Percentiles rank a stretch among this genome's conserved stretches.
Evolutionary conservation across 2,888 invertebrate genomes (phyloP).

Genomic region (Branchipolynoe longqiensis): DNA sequence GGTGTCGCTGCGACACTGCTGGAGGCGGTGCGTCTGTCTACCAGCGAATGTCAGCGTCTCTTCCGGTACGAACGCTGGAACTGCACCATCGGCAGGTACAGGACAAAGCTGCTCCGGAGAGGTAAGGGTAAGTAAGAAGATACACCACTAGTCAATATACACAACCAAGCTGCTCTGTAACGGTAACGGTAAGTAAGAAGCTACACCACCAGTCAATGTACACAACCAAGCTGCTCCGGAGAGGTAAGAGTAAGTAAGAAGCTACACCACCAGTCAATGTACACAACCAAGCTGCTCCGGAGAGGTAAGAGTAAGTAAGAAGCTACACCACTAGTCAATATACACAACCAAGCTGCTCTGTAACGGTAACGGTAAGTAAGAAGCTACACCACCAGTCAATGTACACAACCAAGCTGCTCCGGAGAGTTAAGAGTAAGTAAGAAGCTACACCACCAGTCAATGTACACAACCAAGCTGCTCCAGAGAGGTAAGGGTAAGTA

Average conservation of each 20-base stretch:
- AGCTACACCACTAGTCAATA: too few relatives aligned
- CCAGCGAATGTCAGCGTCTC: constrained; percentile 95
- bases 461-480: constrained; percentile 96
- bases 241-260: constrained; percentile 89
- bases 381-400: constrained; percentile 97
- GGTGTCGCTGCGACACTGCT: constrained; percentile 95
- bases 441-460: constrained; percentile 97
- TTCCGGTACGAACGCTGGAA: constrained; percentile 97
- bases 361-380: constrained; percentile 87
- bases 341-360: constrained; percentile 97
- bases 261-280: constrained; percentile 95
- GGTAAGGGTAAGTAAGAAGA: constrained; percentile 84
- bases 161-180: constrained; percentile 96
- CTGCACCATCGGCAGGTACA: constrained; percentile 95
- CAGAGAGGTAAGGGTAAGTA: constrained; percentile 88
- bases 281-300: constrained; percentile 96
- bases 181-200: constrained; percentile 89
- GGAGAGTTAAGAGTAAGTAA: constrained; percentile 87
- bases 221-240: constrained; percentile 96
- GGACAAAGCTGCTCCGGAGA: constrained; percentile 96
- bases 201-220: constrained; percentile 95
- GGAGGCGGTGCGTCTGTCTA: constrained; percentile 95
- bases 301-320: constrained; percentile 86
- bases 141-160: too few relatives aligned
- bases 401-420: constrained; percentile 96